phyloP scores from a whole-genome alignment of 1,140 invertebrate genomes.

The Batillaria attramentaria region DNA sequence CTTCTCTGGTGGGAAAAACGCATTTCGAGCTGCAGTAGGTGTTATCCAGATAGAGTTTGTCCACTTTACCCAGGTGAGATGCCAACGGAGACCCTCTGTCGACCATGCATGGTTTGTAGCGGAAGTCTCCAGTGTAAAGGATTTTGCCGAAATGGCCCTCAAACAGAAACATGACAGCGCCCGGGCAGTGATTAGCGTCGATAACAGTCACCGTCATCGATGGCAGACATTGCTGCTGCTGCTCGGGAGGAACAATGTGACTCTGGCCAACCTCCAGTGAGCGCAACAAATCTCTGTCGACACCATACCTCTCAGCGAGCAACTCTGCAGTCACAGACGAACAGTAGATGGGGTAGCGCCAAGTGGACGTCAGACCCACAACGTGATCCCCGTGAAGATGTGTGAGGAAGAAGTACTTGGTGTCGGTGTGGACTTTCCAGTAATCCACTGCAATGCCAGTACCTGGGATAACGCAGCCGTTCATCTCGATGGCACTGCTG shows the following conservation, averaged over 20 bases:
- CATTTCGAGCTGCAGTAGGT: slow-evolving; percentile 72
- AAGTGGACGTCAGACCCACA: slow-evolving; percentile 66
- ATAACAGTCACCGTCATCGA: slow-evolving; percentile 70
- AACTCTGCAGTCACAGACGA: slow-evolving; percentile 61
- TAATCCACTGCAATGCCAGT: slow-evolving; percentile 70
- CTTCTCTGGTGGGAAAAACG: slow-evolving; percentile 64
- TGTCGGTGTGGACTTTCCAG: slow-evolving; percentile 62
- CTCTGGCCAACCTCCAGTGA: slow-evolving; percentile 62
- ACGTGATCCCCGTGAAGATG: slow-evolving; percentile 70
- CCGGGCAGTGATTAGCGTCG: slow-evolving; percentile 74
- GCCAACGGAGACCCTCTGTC: background rate
- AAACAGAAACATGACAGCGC: slow-evolving; percentile 74
- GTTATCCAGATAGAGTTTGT: slow-evolving; percentile 73
- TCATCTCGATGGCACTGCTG: too few relatives aligned
- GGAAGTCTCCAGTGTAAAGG: slow-evolving; percentile 72
- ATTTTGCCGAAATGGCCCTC: slow-evolving; percentile 73
- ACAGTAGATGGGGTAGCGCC: slow-evolving; percentile 68
- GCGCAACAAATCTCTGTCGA: slow-evolving; percentile 54
- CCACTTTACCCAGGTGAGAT: slow-evolving; percentile 50
- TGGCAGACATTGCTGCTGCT: too few relatives aligned
- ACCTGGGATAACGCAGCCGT: slow-evolving; percentile 64
- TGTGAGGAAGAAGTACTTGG: slow-evolving; percentile 66
- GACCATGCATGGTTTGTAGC: slow-evolving; percentile 15
- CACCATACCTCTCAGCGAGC: slow-evolving; percentile 47
- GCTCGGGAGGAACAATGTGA: slow-evolving; percentile 66